Percentiles rank a stretch among this genome's conserved stretches.
phyloP scores from a whole-genome alignment of 2,888 invertebrate genomes.

The Eudasyphora cyanicolor region DNA sequence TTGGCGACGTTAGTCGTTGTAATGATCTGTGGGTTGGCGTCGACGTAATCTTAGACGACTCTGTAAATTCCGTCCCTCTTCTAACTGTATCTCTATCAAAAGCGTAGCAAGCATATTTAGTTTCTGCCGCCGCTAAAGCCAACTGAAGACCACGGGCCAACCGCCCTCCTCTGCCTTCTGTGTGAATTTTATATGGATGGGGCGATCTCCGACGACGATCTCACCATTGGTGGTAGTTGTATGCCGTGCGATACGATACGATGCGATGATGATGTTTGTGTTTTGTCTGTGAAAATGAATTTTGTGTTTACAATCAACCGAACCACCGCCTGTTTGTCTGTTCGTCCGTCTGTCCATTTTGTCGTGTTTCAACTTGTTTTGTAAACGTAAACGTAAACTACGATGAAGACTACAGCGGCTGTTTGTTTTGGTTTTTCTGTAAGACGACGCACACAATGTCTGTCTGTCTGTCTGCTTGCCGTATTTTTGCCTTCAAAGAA shows the following conservation, averaged over 20 bases:
- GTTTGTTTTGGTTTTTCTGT: constrained; percentile 37
- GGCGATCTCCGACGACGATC: background rate
- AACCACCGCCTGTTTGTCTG: background rate
- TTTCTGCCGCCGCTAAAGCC: constrained; percentile 55
- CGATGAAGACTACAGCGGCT: constrained; percentile 1
- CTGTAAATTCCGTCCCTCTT: background rate
- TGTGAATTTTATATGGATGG: background rate
- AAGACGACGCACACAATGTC: background rate
- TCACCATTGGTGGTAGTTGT: background rate
- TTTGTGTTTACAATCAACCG: background rate
- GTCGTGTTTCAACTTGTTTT: constrained; percentile 29
- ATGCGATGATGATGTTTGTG: constrained; percentile 22
- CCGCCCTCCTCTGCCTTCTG: background rate
- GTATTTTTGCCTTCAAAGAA: constrained; percentile 39
- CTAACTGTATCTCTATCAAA: constrained; percentile 59
- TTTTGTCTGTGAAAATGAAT: constrained; percentile 21
- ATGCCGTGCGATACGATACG: background rate
- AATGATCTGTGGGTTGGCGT: constrained; percentile 51
- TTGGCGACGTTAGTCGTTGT: constrained; percentile 26
- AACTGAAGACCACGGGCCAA: constrained; percentile 16
- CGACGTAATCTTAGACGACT: constrained; percentile 39
- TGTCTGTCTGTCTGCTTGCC: background rate
- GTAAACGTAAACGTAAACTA: constrained; percentile 54
- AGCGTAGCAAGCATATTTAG: constrained; percentile 47
- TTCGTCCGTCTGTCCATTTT: background rate